Percentiles rank a stretch among this genome's conserved stretches.
Conservation (phyloP, 2,888 invertebrate genomes). For the Amaurobius ferox region DNA sequence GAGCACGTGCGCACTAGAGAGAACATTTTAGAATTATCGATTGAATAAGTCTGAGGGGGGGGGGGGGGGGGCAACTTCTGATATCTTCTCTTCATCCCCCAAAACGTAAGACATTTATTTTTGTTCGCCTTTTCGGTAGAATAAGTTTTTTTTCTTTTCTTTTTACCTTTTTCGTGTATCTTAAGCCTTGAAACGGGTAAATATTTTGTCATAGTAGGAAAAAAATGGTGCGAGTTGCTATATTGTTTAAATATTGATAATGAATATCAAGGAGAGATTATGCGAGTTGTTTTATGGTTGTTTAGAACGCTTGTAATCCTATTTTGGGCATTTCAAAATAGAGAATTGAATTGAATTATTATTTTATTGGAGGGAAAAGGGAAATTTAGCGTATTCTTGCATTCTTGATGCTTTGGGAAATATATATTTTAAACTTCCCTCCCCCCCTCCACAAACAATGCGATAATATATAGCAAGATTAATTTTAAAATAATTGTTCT, state of each 20-base stretch:
- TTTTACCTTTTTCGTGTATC: neutral
- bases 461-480: too few relatives aligned
- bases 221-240: neutral
- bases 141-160: neutral
- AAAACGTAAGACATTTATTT: conserved; percentile 15
- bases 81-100: conserved; percentile 1
- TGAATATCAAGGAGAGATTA: neutral
- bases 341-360: too few relatives aligned
- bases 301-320: neutral
- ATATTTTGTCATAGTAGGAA: neutral
- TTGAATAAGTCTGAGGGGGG: conserved; percentile 18
- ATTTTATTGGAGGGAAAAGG: too few relatives aligned
- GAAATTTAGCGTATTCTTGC: too few relatives aligned
- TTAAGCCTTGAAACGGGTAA: neutral
- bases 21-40: conserved; percentile 63
- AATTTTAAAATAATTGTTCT: too few relatives aligned
- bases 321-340: too few relatives aligned
- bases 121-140: neutral
- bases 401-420: too few relatives aligned
- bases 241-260: conserved; percentile 6
- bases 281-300: neutral
- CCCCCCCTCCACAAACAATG: too few relatives aligned
- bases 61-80: neutral
- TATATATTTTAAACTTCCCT: too few relatives aligned
- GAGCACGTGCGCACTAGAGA: conserved; percentile 12